Conservation (phyloP, 2,888 invertebrate genomes). For the Chloroclystis v-ata region DNA sequence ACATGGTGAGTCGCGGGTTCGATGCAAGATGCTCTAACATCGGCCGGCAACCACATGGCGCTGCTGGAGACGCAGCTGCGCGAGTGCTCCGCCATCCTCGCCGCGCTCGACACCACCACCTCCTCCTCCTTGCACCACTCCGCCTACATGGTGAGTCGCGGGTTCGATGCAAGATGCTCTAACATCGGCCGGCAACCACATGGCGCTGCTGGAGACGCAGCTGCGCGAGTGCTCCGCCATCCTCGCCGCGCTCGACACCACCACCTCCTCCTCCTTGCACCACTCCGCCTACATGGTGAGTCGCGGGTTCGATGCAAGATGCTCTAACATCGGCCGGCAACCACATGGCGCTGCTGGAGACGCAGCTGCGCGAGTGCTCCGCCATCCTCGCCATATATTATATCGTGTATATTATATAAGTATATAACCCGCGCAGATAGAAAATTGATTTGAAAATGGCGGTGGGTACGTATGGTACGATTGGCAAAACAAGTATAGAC, state of each 20-base stretch:
- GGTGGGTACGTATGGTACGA: too few relatives aligned
- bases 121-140: constrained; percentile 69
- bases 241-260: constrained; percentile 69
- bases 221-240: constrained; percentile 43
- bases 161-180: constrained; percentile 77
- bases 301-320: constrained; percentile 75
- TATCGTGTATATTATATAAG: too few relatives aligned
- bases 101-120: constrained; percentile 68
- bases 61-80: constrained; percentile 45
- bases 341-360: constrained; percentile 64
- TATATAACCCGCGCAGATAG: too few relatives aligned
- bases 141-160: constrained; percentile 69
- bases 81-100: constrained; percentile 52
- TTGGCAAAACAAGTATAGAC: too few relatives aligned
- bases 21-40: constrained; percentile 77
- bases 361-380: constrained; percentile 21
- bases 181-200: constrained; percentile 74
- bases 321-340: constrained; percentile 77
- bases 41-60: constrained; percentile 71
- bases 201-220: constrained; percentile 58
- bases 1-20: constrained; percentile 72
- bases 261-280: constrained; percentile 62
- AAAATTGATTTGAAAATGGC: too few relatives aligned
- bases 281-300: constrained; percentile 73
- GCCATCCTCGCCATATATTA: constrained; percentile 67